Evolutionary conservation across 2,113 vertebrate genomes (phyloP).

Genomic region (Alexandromys fortis): DNA sequence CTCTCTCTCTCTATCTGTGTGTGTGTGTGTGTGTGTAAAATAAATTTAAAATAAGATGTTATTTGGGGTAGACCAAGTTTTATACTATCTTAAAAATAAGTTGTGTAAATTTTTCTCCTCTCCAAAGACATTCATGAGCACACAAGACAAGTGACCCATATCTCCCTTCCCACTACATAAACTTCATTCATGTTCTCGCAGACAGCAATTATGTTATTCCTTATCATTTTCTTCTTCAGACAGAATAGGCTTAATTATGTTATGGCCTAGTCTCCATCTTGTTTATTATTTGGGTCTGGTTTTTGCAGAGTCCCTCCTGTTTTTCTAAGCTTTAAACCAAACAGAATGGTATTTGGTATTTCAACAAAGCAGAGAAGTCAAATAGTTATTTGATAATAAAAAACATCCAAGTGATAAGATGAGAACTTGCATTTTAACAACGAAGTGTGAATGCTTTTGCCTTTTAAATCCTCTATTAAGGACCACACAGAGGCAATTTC

Average conservation of each 20-base stretch:
- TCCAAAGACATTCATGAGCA: constrained; percentile 22
- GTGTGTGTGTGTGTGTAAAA: not conserved
- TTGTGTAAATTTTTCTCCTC: not conserved
- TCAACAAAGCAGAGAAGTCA: not conserved
- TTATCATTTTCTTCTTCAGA: constrained; percentile 21
- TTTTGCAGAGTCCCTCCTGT: constrained; percentile 7
- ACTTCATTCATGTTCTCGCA: constrained; percentile 34
- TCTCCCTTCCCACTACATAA: constrained; percentile 46
- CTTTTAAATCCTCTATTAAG: constrained; percentile 16
- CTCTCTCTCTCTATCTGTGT: not conserved
- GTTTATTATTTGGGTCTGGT: constrained; percentile 39
- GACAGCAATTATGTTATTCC: constrained; percentile 7
- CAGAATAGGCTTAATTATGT: constrained; percentile 53
- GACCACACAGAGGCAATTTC: not conserved
- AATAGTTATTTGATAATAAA: constrained; percentile 28
- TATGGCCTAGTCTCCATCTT: not conserved
- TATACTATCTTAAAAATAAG: constrained; percentile 16
- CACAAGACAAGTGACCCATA: not conserved
- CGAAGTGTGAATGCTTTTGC: not conserved
- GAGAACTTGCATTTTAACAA: constrained; percentile 10
- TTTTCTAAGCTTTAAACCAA: constrained; percentile 28
- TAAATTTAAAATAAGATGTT: not conserved
- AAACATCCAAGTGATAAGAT: not conserved
- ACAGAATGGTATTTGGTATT: constrained; percentile 31
- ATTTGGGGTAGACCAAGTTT: not conserved